Evolutionary conservation across 2,113 vertebrate genomes (phyloP).

Genomic region (Brachirus orientalis): DNA sequence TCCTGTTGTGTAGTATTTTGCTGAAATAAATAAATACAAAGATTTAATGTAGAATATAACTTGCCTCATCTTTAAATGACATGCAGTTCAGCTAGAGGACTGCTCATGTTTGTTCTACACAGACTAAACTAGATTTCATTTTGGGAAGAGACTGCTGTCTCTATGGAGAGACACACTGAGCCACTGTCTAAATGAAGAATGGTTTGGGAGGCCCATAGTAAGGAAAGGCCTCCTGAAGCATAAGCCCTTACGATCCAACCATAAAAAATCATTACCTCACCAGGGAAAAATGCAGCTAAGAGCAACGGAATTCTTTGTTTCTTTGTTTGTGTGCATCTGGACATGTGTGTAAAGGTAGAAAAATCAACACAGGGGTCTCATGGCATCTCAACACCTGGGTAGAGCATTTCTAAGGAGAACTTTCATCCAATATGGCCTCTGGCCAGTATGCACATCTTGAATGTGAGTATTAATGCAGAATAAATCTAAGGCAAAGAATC

Average conservation of each 20-base stretch:
- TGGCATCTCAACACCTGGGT: slow-evolving; percentile 60
- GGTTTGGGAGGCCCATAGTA: slow-evolving; percentile 54
- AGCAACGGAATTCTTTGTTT: slow-evolving; percentile 45
- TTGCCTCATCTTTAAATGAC: not conserved
- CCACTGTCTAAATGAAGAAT: slow-evolving; percentile 55
- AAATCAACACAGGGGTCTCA: slow-evolving; percentile 52
- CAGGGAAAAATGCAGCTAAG: slow-evolving; percentile 67
- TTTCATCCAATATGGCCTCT: slow-evolving; percentile 34
- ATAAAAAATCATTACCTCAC: slow-evolving; percentile 76
- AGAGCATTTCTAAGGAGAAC: slow-evolving; percentile 36
- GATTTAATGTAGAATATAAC: not conserved
- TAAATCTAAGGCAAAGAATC: slow-evolving; percentile 64
- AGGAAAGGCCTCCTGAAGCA: slow-evolving; percentile 56
- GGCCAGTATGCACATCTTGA: slow-evolving; percentile 40
- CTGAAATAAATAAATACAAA: not conserved
- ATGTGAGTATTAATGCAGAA: slow-evolving; percentile 38
- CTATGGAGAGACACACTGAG: slow-evolving; percentile 44
- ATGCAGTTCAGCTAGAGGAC: not conserved
- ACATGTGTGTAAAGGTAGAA: slow-evolving; percentile 41
- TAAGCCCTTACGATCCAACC: slow-evolving; percentile 56
- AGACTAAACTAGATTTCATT: slow-evolving; percentile 1
- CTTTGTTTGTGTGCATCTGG: slow-evolving; percentile 25
- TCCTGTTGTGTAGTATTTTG: not conserved
- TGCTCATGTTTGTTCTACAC: not conserved
- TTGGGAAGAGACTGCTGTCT: slow-evolving; percentile 13